Evolutionary conservation across 2,113 vertebrate genomes (phyloP), one percentile per base, ranked within the genome.

Genomic region (Corythornis madagascariensis): DNA sequence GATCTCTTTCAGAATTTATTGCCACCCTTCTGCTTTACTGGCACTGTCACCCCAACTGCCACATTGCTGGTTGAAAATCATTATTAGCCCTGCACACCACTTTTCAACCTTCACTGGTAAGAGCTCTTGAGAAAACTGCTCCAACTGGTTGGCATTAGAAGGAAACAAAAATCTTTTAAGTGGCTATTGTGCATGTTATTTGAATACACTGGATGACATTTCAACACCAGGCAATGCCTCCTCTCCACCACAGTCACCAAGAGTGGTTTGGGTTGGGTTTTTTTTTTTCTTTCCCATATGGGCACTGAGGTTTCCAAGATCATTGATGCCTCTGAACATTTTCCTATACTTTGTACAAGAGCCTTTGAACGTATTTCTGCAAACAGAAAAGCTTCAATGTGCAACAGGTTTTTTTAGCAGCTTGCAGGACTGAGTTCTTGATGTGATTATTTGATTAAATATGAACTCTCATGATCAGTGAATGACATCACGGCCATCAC

Each of bases 191-290:
- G 87, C 78, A 94, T 74, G 69, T 80, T 74, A 92, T 89, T 93
- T 91, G 94, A 85, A 89, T 67, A 76, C 84, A 89, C 40, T 93
- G 83, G 90, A 96, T 92, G 69, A 93, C 87, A 94, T 93, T 91
- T 96, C 92, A 92, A 91, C 95, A 89, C 89, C 45, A 95, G 65
- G 89, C 94, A 66, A 91, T 93, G 94, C 71, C 96, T 96, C 76
- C 65, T 92, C 95, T 90, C 60, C 69, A 81, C 91, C 93, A 86
- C 89, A 94, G 72, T 74, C 89, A 81, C 92, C 78, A 83, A 31
- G 93, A 94, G 90, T 73, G 88, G 89, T 92, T 91, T 83, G 66
- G 20, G 24, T 91, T 83, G 66, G 20, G 20, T 3, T 38, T 25
- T 19, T 52, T 93, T 88, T 61, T 77, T 87, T 25, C 21, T 57